Evolutionary conservation across 2,888 invertebrate genomes (phyloP), one percentile per base, ranked within the genome.

Genomic region (Himalopsyche anomala): DNA sequence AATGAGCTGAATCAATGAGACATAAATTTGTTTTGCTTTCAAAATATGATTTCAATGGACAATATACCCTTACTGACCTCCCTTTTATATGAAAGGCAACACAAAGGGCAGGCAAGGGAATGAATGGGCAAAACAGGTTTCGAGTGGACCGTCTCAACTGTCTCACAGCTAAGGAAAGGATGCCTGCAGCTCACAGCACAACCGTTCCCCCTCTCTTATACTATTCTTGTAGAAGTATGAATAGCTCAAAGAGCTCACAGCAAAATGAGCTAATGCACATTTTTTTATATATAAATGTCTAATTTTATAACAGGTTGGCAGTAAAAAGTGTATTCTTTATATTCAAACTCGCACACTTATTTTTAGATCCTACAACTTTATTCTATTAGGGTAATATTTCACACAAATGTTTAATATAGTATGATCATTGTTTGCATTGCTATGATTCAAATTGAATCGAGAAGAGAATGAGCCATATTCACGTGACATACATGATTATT

Each of bases 91-190:
- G 69, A 36, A 82, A 19, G 81, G 83, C 38, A 69, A 82, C 45
- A 87, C 81, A 86, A 87, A 86, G 84, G 86, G 83, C 86, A 83
- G 81, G 86, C 82, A 36, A 56, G 56, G 81, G 84, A 82, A 84
- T 87, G 84, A 87, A 87, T 87, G 81, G 85, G 74, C 15, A 28
- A 74, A 87, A 87, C 87, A 82, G 87, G 87, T 87, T 87, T 86
- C 45, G 19, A 80, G 55, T 81, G 83, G 83, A 83, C 69, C 55
- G 36, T 82, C 55, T 36, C 82, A 82, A 82, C 38, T 55, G 51
- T 82, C 45, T 38, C 54, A 55, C 45, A 40, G 55, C 55, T 54
- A 55, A 80, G 83, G 38, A 28, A 80, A 80, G 69, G 81, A 45
- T 51, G 80, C 80, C n/a, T 54, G 80, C 84, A 80, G 40, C 55